These are phyloP conservation scores for Arvicanthis niloticus DNA, from an alignment of 2,113 vertebrate species.

Conservation along the genomic window DNA sequence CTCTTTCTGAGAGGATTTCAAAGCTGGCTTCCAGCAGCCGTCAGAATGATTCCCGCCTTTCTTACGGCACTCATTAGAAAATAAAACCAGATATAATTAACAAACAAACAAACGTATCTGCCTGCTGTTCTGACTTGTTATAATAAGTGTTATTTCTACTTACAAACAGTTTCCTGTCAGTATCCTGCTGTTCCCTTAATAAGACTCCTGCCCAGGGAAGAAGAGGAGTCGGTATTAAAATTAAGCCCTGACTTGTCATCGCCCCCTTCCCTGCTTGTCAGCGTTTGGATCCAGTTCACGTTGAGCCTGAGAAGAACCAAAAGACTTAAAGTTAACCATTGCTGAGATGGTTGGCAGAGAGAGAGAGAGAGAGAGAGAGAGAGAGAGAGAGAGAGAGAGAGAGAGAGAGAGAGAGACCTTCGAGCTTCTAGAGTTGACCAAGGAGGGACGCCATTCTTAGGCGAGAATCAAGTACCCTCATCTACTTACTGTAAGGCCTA, in stretches of 20 bases:
- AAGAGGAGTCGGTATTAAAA: slow-evolving; percentile 63
- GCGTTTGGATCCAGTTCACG: slow-evolving; percentile 49
- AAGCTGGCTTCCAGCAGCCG: slow-evolving; percentile 69
- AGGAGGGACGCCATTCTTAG: neutral
- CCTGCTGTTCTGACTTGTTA: slow-evolving; percentile 82
- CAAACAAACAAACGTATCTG: slow-evolving; percentile 81
- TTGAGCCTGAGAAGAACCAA: slow-evolving; percentile 18
- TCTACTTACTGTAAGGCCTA: neutral
- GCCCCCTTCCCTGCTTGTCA: slow-evolving; percentile 51
- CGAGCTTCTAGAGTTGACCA: neutral
- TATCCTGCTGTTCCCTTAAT: slow-evolving; percentile 81
- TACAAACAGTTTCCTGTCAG: slow-evolving; percentile 79
- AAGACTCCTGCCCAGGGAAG: slow-evolving; percentile 71
- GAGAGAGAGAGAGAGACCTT: neutral
- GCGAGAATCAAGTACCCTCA: neutral
- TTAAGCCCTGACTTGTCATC: slow-evolving; percentile 61
- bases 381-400: neutral
- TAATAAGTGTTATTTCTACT: slow-evolving; percentile 83
- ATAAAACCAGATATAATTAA: slow-evolving; percentile 84
- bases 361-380: neutral
- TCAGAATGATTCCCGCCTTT: slow-evolving; percentile 59
- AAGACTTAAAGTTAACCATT: slow-evolving; percentile 10
- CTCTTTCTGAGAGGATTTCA: slow-evolving; percentile 63
- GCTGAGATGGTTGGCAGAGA: neutral
- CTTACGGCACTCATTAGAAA: slow-evolving; percentile 78